Evolutionary conservation across 2,888 invertebrate species (phyloP), one percentile per base, ranked within the genome.

Genomic region (Enchytraeus crypticus): DNA sequence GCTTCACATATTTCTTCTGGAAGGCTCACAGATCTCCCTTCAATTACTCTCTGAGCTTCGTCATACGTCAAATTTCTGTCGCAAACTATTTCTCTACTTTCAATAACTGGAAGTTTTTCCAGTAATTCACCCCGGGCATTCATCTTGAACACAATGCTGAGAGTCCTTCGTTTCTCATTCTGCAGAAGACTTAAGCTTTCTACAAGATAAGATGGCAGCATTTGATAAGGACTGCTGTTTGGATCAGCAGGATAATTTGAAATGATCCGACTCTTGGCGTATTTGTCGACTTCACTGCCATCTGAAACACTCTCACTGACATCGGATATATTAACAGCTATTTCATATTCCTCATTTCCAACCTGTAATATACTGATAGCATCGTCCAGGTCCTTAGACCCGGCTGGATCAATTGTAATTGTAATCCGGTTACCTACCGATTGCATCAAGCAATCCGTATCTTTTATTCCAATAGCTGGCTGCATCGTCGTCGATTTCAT

Each of bases 271-370:
- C 84, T 80, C 30, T 86, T 81, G 0, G 93, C 92, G 71, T 85
- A 84, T 60, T 82, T 79, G 64, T 78, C 77, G 21, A 75, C 46
- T 78, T 73, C 92, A 5, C 87, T 87, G 60, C 84, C 83, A 74
- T 88, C 88, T 57, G 83, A 74, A 55, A 96, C 81, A 80, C 87
- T 95, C 76, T 86, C 86, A 0, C 89, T 83, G 0, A 95, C 95
- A 81, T 96, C 96, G 3, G 96, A 89, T 71, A 96, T 95, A 76
- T 96, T 95, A n/a, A 96, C 38, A 90, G 93, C 95, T 11, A 81
- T 73, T 21, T 32, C 33, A 43, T 27, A 66, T 61, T 59, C 66
- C 71, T 74, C 87, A 1, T 83, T 77, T 67, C 81, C 82, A 38
- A 92, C 77, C 67, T 81, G 76, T 71, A 84, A 85, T 70, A 89